Base-by-base conservation (phyloP, 2,888 invertebrate genomes). In the Volucella bombylans region DNA sequence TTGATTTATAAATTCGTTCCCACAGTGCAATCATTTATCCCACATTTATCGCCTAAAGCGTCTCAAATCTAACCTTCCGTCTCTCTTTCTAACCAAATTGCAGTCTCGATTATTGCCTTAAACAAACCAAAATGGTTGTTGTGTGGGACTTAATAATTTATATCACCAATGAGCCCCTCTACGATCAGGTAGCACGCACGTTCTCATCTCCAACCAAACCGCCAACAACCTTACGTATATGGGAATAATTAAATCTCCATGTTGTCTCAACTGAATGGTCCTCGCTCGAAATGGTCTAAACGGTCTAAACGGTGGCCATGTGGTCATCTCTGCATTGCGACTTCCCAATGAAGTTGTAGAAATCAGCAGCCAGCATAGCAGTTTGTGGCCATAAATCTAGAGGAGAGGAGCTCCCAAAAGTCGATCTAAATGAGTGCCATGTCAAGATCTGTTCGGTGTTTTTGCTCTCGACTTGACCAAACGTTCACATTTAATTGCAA, bases 221-320 rank as follows among this genome's bases (percentile, higher is more conserved):
- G 49, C n/a, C 52, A 61, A 52, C 12, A 59, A 47, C 59, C 23
- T 4, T 11, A 43, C 77, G n/a, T 67, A 81, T 68, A 85, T 76
- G 85, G 85, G 62, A 81, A 85, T 81, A 76, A 85, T 85, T 81
- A 85, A 85, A 65, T n/a, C 61, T 72, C 67, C 67, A 68, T 72
- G 85, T 64, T 62, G 80, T 47, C 55, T 67, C 45, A 31, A 31
- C 31, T 31, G 31, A 31, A 6, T 31, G 31, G 31, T 31, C 31
- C 31, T n/a, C n/a, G n/a, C 6, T 31, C 6, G 6, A 31, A 31
- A 31, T 31, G 31, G 31, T 31, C 31, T 31, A 31, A 31, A 31
- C 31, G 31, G 6, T 31, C 31, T 31, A 31, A 31, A 31, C 45
- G 14, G 76, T 80, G 71, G 71, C 72, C 74, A 74, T 64, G 61